These are phyloP conservation scores for Amphiprion percula DNA, from an alignment of 2,113 vertebrate genomes.

Conservation along the genomic window DNA sequence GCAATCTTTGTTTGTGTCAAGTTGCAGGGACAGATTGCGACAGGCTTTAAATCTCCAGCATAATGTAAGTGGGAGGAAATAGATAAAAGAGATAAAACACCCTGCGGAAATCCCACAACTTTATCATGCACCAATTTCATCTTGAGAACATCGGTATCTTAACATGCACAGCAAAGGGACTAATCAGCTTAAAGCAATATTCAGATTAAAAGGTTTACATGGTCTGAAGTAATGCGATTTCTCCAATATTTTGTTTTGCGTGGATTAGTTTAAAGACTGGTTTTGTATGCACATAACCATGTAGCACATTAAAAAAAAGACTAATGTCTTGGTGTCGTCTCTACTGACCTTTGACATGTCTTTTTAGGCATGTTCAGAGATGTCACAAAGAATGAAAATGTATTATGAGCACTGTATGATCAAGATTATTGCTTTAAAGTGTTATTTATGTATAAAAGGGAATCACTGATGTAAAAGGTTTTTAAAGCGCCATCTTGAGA, in stretches of 20 bases:
- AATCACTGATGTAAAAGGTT: too few relatives aligned
- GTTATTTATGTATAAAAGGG: too few relatives aligned
- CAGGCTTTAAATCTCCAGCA: background rate
- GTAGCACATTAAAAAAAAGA: background rate
- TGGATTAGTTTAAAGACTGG: background rate
- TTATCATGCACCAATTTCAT: background rate
- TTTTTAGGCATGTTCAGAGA: too few relatives aligned
- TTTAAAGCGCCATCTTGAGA: too few relatives aligned
- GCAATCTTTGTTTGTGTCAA: background rate
- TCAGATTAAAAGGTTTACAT: slow-evolving; percentile 10
- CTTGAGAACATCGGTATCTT: background rate
- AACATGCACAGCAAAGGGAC: background rate
- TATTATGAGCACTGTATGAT: background rate
- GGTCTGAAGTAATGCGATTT: background rate
- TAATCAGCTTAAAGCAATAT: background rate
- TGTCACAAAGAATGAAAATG: background rate
- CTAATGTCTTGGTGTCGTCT: background rate
- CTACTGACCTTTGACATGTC: too few relatives aligned
- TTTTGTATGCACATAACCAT: background rate
- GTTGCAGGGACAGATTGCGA: background rate
- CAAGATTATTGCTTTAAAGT: too few relatives aligned
- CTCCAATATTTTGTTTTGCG: background rate
- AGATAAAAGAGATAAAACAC: background rate
- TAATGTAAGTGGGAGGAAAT: background rate
- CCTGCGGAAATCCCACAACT: background rate